Evolutionary conservation across 2,797 vertebrate genomes (phyloP), one percentile per base, ranked within the genome.

Genomic region (Cirrhinus molitorella): DNA sequence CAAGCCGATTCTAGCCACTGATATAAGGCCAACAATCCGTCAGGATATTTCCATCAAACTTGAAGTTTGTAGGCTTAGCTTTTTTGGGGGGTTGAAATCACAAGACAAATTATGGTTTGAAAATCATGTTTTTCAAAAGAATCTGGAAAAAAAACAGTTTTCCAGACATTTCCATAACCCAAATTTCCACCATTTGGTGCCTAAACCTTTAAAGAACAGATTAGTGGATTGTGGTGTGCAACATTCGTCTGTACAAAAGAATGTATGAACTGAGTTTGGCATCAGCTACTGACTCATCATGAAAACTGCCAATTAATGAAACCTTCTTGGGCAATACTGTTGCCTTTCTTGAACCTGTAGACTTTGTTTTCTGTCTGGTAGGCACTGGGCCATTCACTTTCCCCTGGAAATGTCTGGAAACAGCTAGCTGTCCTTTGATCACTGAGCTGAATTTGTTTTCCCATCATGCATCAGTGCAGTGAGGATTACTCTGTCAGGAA

Each of bases 401-500:
- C 10, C 51, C 28, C 47, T 75, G 17, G 25, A 82, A 82, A 53
- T 57, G 74, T 79, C 61, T 85, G 80, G 55, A 83, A 83, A 76
- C 47, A 21, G 28, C n/a, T 28, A 21, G 72, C 47, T 49, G 67
- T 13, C 21, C 57, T 73, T 81, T 78, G 79, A 57, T 61, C 77
- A 81, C 65, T 73, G 49, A 68, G 45, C 80, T 51, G 57, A 65
- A 51, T 74, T 78, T 80, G 37, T 70, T 75, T 79, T 83, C 28
- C 80, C 65, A 76, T 73, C 71, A 77, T 80, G 83, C 86, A 51
- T 83, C 80, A 51, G 71, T 83, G 80, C 66, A 16, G 21, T 67
- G 47, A 55, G 83, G 77, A 80, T 80, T 75, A 75, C 78, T 80
- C 71, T 75, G 61, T 80, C 83, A 79, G 40, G 28, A 77, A 28